Conservation (phyloP, 2,888 invertebrate genomes). For the Digitonthophagus gazella region DNA sequence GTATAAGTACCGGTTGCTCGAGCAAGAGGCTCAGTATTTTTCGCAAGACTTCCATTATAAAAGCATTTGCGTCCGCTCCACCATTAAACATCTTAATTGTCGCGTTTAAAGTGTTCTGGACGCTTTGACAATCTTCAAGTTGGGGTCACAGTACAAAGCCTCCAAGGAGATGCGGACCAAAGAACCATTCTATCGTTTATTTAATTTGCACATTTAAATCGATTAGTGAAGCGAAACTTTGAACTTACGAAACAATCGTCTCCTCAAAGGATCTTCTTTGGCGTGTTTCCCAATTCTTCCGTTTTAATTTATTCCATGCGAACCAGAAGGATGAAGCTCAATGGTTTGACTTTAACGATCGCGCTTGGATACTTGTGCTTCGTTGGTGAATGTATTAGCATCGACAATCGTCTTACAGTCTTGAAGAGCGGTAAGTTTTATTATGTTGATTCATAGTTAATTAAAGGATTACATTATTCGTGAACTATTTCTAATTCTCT, state of each 20-base stretch:
- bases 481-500: neutral
- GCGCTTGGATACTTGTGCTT: constrained; percentile 9
- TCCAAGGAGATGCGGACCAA: constrained; percentile 13
- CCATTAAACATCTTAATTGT: neutral
- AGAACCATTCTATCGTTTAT: constrained; percentile 13
- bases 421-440: constrained; percentile 50
- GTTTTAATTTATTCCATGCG: constrained; percentile 22
- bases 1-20: constrained; percentile 22
- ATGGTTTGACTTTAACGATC: neutral
- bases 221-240: constrained; percentile 23
- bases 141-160: constrained; percentile 8
- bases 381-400: constrained; percentile 37
- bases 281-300: constrained; percentile 17
- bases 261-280: constrained; percentile 13
- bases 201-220: constrained; percentile 24
- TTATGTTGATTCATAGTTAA: neutral
- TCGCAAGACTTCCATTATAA: constrained; percentile 25
- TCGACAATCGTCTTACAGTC: constrained; percentile 52
- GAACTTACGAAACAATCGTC: constrained; percentile 24
- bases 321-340: constrained; percentile 17
- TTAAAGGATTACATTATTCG: neutral
- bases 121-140: neutral
- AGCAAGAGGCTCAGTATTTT: constrained; percentile 23
- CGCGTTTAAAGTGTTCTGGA: neutral
- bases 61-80: constrained; percentile 13